A percentile compares a stretch with the other conserved stretches of the same genome.
Conservation (phyloP, 2,888 invertebrate species). For the Melitaea athalia region DNA sequence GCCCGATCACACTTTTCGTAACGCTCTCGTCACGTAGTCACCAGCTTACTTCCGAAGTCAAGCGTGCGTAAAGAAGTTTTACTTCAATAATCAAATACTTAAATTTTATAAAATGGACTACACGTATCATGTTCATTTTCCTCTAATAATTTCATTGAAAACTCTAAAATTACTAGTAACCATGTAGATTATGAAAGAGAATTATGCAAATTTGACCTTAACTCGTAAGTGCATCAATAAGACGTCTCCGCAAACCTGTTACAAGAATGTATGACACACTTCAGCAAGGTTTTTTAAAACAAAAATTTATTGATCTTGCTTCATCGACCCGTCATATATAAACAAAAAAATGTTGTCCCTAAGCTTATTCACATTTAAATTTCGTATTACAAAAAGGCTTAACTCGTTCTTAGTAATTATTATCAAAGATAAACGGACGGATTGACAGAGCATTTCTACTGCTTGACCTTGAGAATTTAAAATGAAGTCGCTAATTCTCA, state of each 20-base stretch:
- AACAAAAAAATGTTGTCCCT: conserved; percentile 43
- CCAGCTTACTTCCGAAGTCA: too few relatives aligned
- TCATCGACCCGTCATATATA: conserved; percentile 48
- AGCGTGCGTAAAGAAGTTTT: too few relatives aligned
- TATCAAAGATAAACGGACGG: background rate
- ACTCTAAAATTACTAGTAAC: conserved; percentile 42
- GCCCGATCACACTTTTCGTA: too few relatives aligned
- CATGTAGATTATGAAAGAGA: conserved; percentile 44
- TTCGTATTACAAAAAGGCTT: conserved; percentile 11
- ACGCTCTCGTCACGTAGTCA: too few relatives aligned
- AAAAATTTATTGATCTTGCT: conserved; percentile 59
- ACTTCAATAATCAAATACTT: too few relatives aligned
- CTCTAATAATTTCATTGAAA: conserved; percentile 1
- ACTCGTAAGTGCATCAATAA: conserved; percentile 50
- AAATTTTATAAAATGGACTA: background rate
- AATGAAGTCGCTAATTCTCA: background rate
- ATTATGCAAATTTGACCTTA: conserved; percentile 50
- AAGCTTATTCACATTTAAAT: conserved; percentile 38
- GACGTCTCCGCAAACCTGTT: conserved; percentile 62
- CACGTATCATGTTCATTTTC: background rate
- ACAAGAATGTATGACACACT: conserved; percentile 63
- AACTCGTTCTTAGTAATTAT: background rate
- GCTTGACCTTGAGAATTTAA: background rate
- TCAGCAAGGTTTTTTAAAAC: conserved; percentile 58
- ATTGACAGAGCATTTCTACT: background rate